Percentiles rank a stretch among this genome's conserved stretches.
phyloP scores from a whole-genome alignment of 2,888 invertebrate genomes.

The Melikaiella ostensackeni region DNA sequence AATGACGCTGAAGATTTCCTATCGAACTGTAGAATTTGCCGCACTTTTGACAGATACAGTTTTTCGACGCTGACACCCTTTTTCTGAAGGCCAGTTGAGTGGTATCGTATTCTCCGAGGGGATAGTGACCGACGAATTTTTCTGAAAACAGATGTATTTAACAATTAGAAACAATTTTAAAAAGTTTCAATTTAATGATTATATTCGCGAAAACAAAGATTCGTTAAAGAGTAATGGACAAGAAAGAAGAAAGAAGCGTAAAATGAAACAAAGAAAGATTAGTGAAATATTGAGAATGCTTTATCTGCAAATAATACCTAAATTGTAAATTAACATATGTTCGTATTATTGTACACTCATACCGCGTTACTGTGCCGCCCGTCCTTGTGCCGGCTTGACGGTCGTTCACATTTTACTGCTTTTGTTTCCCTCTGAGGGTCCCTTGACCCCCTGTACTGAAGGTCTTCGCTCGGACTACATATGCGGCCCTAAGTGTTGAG shows the following conservation, averaged over 20 bases:
- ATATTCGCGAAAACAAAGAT: background rate
- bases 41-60: constrained; percentile 78
- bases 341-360: too few relatives aligned
- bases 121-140: background rate
- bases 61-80: constrained; percentile 7
- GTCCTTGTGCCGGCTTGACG: too few relatives aligned
- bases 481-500: too few relatives aligned
- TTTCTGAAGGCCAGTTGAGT: background rate
- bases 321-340: too few relatives aligned
- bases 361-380: too few relatives aligned
- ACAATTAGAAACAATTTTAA: background rate
- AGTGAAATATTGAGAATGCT: background rate
- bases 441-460: too few relatives aligned
- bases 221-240: background rate
- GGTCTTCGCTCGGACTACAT: too few relatives aligned
- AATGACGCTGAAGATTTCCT: constrained; percentile 79
- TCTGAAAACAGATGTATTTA: constrained; percentile 18
- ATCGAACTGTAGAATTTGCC: constrained; percentile 80
- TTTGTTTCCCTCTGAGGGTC: too few relatives aligned
- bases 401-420: too few relatives aligned
- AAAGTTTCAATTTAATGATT: background rate
- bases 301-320: background rate
- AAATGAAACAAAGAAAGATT: background rate
- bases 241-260: background rate
- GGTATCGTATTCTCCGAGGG: background rate